Conservation (phyloP, 2,113 vertebrate genomes). For the Sander lucioperca region DNA sequence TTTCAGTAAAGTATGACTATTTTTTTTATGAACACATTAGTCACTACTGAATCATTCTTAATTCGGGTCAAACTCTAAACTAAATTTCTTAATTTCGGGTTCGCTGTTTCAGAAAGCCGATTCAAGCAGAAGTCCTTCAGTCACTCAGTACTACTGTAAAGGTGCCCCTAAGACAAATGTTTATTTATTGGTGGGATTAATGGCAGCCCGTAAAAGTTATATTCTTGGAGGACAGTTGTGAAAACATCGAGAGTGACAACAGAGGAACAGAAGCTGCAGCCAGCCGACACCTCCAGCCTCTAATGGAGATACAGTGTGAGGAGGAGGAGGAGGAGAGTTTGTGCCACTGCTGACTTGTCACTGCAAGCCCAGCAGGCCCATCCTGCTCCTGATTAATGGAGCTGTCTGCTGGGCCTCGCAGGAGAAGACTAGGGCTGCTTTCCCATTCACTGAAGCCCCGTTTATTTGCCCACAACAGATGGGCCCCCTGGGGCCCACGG, state of each 20-base stretch:
- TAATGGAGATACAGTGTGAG: conserved; percentile 74
- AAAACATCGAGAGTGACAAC: conserved; percentile 70
- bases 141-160: not conserved
- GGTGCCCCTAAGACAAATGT: conserved; percentile 54
- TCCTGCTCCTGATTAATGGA: conserved; percentile 80
- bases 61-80: not conserved
- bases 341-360: conserved; percentile 71
- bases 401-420: conserved; percentile 67
- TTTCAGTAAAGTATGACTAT: not conserved
- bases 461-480: conserved; percentile 80
- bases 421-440: conserved; percentile 51
- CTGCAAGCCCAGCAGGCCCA: conserved; percentile 68
- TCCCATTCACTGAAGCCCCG: conserved; percentile 53
- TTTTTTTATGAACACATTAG: not conserved
- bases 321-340: conserved; percentile 48
- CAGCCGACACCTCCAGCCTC: conserved; percentile 66
- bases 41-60: not conserved
- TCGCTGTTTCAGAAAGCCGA: not conserved
- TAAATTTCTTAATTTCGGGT: not conserved
- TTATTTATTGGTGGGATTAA: conserved; percentile 63
- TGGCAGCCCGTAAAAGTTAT: conserved; percentile 57
- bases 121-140: conserved; percentile 4
- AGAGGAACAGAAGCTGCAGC: conserved; percentile 48
- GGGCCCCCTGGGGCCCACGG: conserved; percentile 68
- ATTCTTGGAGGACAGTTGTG: conserved; percentile 75